These are phyloP conservation scores for Micrasema longulum DNA, from an alignment of 1,140 invertebrate species.

Conservation along the genomic window DNA sequence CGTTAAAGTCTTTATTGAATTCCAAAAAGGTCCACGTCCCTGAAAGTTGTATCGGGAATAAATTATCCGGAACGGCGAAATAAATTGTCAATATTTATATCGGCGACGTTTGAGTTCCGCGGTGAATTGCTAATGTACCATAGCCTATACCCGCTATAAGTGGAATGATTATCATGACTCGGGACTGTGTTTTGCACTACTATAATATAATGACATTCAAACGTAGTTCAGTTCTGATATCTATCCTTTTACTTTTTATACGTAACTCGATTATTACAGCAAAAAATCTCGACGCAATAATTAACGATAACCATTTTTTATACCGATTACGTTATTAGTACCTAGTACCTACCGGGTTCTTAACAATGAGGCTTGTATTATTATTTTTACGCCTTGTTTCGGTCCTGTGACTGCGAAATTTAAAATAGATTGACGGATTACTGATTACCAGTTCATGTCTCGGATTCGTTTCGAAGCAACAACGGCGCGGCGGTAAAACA, in stretches of 20 bases:
- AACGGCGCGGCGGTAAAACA: slow-evolving; percentile 10
- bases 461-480: background rate
- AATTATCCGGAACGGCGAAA: slow-evolving; percentile 18
- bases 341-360: no score
- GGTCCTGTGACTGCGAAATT: slow-evolving; percentile 5
- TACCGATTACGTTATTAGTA: no score
- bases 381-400: background rate
- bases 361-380: no score
- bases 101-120: slow-evolving; percentile 5
- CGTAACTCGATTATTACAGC: no score
- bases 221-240: no score
- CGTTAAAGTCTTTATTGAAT: slow-evolving; percentile 33
- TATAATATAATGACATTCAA: no score
- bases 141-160: slow-evolving; percentile 2
- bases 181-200: no score
- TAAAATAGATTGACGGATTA: background rate
- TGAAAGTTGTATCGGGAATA: slow-evolving; percentile 35
- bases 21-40: slow-evolving; percentile 38
- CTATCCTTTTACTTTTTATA: no score
- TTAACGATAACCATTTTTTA: no score
- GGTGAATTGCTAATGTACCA: slow-evolving; percentile 25
- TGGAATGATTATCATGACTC: background rate
- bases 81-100: slow-evolving; percentile 40
- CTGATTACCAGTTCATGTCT: slow-evolving; percentile 1
- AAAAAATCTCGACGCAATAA: no score